Percentiles rank a stretch among this genome's conserved stretches.
Evolutionary conservation across 2,113 vertebrate species (phyloP).

Genomic region (Rhodinocichla rosea): DNA sequence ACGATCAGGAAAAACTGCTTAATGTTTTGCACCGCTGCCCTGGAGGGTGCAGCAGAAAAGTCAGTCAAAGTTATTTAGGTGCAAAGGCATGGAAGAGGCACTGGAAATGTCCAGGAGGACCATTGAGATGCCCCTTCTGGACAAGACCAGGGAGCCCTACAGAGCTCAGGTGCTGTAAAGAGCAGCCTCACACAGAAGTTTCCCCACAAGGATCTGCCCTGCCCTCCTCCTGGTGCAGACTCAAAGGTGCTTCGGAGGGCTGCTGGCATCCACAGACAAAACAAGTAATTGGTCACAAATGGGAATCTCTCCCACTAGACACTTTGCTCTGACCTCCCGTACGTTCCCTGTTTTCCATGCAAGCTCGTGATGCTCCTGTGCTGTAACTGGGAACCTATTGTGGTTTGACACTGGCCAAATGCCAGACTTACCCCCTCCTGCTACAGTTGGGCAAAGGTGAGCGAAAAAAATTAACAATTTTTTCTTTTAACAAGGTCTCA

Average conservation of each 20-base stretch:
- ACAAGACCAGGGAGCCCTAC: not conserved
- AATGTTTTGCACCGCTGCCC: not conserved
- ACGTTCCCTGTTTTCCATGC: not conserved
- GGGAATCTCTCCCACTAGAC: not conserved
- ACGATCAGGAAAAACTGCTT: not conserved
- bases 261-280: not conserved
- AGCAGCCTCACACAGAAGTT: not conserved
- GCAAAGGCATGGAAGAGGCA: not conserved
- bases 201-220: not conserved
- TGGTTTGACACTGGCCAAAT: not conserved
- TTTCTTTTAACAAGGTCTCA: no score
- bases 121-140: not conserved
- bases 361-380: not conserved
- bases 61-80: not conserved
- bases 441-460: not conserved
- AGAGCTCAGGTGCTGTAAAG: not conserved
- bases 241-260: not conserved
- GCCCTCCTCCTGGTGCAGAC: not conserved
- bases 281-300: not conserved
- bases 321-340: not conserved
- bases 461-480: no score
- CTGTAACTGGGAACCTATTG: not conserved
- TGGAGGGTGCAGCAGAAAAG: not conserved
- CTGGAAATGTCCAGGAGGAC: not conserved
- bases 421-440: not conserved